Conservation (phyloP, 1,140 invertebrate species). For the Heliconius eleuchia region DNA sequence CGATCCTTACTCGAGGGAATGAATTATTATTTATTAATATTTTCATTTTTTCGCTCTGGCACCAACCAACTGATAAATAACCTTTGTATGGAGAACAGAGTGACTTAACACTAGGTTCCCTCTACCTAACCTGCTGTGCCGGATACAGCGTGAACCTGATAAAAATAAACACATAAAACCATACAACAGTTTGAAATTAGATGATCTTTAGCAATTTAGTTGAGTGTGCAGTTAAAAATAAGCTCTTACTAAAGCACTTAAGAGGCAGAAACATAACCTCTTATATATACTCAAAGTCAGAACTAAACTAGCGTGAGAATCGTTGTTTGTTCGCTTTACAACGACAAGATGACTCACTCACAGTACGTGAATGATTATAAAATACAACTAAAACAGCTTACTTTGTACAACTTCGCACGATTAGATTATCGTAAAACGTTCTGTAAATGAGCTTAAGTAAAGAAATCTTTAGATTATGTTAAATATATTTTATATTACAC, state of each 20-base stretch:
- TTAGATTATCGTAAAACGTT: conserved; percentile 1
- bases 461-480: background rate
- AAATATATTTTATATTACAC: background rate
- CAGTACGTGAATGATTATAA: conserved; percentile 23
- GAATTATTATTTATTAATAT: no score
- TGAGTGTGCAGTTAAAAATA: conserved; percentile 17
- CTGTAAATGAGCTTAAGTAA: background rate
- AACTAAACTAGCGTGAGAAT: conserved; percentile 27
- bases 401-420: background rate
- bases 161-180: background rate
- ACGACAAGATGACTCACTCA: conserved; percentile 25
- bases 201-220: background rate
- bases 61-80: no score
- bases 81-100: no score
- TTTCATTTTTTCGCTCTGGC: no score
- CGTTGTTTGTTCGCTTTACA: conserved; percentile 21
- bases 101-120: no score
- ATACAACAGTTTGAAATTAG: background rate
- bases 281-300: conserved; percentile 9
- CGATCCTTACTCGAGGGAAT: no score
- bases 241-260: conserved; percentile 12
- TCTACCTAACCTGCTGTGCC: no score
- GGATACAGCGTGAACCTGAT: no score
- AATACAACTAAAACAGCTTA: conserved; percentile 27
- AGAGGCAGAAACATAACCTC: conserved; percentile 18